These are phyloP conservation scores for Cairina moschata DNA, from an alignment of 2,113 vertebrate genomes.

Conservation along the genomic window DNA sequence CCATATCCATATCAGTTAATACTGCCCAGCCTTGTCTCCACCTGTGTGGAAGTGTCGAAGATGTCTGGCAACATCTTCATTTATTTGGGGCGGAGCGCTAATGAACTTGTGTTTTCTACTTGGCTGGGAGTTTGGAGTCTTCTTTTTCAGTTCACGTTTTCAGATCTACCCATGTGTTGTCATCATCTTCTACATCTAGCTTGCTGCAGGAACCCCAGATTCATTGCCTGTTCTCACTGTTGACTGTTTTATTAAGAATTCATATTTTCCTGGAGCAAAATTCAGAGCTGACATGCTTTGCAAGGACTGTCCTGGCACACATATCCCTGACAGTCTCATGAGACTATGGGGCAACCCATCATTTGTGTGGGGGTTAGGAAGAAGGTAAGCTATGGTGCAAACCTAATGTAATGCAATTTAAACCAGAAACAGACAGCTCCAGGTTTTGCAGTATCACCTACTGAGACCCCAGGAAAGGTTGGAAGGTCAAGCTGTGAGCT, in stretches of 20 bases:
- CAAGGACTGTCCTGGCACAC: not conserved
- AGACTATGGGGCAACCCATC: not conserved
- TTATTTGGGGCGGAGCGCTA: not conserved
- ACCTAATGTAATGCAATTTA: not conserved
- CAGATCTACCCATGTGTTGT: not conserved
- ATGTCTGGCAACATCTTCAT: slow-evolving; percentile 36
- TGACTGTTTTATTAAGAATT: not conserved
- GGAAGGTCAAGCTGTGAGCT: slow-evolving; percentile 43
- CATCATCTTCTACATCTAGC: not conserved
- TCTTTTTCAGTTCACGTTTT: slow-evolving; percentile 12
- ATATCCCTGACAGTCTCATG: not conserved
- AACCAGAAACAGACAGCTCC: not conserved
- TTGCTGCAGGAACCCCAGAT: not conserved
- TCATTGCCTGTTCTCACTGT: not conserved
- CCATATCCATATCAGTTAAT: not conserved
- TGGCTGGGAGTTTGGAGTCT: slow-evolving; percentile 6
- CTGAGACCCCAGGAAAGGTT: slow-evolving; percentile 20
- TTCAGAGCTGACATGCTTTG: not conserved
- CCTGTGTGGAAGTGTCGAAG: slow-evolving; percentile 9
- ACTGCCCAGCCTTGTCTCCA: slow-evolving; percentile 8
- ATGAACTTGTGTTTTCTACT: not conserved
- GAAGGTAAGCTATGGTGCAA: not conserved
- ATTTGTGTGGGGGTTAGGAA: not conserved
- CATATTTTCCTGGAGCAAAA: not conserved
- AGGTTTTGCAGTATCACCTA: slow-evolving; percentile 23